Percentiles rank a stretch among this genome's conserved stretches.
phyloP scores from a whole-genome alignment of 2,888 invertebrate genomes.

The Tiphia femorata region DNA sequence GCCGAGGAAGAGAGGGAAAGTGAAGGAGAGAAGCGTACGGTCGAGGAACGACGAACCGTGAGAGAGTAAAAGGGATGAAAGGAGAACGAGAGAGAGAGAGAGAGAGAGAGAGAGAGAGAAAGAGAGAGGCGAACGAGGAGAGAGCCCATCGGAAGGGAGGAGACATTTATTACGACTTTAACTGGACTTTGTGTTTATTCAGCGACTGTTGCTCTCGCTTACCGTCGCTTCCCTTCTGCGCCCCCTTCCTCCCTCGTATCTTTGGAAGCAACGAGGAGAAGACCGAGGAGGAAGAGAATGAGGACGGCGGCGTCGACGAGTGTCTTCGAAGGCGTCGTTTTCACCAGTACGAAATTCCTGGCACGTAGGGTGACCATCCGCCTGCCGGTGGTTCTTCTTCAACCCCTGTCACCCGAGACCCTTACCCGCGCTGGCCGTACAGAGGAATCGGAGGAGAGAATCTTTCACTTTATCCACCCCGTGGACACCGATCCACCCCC shows the following conservation, averaged over 20 bases:
- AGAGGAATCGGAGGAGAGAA: constrained; percentile 56
- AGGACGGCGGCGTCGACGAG: constrained; percentile 2
- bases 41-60: constrained; percentile 6
- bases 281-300: constrained; percentile 23
- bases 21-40: constrained; percentile 13
- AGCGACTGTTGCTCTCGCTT: constrained; percentile 64
- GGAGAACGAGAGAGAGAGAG: constrained; percentile 12
- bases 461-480: constrained; percentile 67
- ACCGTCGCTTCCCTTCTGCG: constrained; percentile 25
- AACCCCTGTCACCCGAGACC: constrained; percentile 57
- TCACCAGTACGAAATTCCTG: constrained; percentile 47
- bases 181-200: constrained; percentile 69
- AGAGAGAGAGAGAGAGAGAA: constrained; percentile 20
- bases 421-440: constrained; percentile 36
- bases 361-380: constrained; percentile 61
- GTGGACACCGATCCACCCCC: constrained; percentile 65
- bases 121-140: constrained; percentile 32
- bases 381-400: constrained; percentile 47
- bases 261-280: constrained; percentile 27
- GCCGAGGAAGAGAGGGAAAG: constrained; percentile 13
- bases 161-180: constrained; percentile 68
- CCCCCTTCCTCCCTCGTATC: constrained; percentile 14
- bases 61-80: constrained; percentile 15
- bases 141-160: constrained; percentile 55
- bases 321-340: constrained; percentile 23